A percentile compares a stretch with the other conserved stretches of the same genome.
phyloP scores from a whole-genome alignment of 2,888 invertebrate species.

The Lutraria lutraria region DNA sequence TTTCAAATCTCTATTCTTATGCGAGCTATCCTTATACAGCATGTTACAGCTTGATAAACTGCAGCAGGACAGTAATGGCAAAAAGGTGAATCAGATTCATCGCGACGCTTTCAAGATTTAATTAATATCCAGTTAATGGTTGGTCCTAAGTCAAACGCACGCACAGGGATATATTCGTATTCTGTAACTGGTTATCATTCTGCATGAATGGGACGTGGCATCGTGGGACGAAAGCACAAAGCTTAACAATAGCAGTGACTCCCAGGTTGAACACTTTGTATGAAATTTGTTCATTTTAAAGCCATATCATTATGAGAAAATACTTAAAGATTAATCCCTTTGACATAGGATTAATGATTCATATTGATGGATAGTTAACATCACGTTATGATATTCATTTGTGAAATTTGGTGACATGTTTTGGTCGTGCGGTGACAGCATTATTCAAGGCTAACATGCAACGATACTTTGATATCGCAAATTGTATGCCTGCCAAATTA shows the following conservation, averaged over 20 bases:
- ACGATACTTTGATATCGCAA: neutral
- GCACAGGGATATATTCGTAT: constrained; percentile 23
- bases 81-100: constrained; percentile 47
- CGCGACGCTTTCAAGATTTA: constrained; percentile 51
- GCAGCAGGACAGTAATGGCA: constrained; percentile 45
- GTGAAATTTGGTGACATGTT: neutral
- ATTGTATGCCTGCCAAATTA: neutral
- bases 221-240: neutral
- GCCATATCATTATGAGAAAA: neutral
- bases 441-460: neutral
- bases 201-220: neutral
- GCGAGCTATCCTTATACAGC: constrained; percentile 12
- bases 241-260: neutral
- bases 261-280: neutral
- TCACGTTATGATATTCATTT: constrained; percentile 8
- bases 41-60: constrained; percentile 37
- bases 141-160: constrained; percentile 31
- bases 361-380: neutral
- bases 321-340: neutral
- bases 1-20: constrained; percentile 53
- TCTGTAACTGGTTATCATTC: constrained; percentile 5
- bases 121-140: constrained; percentile 48
- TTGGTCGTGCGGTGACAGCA: neutral
- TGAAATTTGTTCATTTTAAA: neutral
- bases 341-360: constrained; percentile 10